Conservation (phyloP, 2,888 invertebrate species). For the Chrysolina americana region DNA sequence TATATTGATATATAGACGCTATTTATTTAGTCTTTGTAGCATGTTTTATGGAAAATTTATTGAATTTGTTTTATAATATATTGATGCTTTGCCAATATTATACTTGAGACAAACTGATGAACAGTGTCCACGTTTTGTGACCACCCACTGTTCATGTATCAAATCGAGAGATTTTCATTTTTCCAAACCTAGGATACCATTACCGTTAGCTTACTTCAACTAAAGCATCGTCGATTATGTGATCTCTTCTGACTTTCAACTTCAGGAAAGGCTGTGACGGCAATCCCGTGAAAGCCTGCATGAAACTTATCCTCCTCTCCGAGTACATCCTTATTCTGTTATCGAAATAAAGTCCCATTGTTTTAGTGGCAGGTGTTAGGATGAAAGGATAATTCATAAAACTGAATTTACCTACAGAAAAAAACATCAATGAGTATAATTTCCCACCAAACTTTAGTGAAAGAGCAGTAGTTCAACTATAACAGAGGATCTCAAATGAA, state of each 20-base stretch:
- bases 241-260: slow-evolving; percentile 85
- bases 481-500: background rate
- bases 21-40: too few relatives aligned
- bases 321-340: slow-evolving; percentile 96
- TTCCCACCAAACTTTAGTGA: too few relatives aligned
- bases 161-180: too few relatives aligned
- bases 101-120: too few relatives aligned
- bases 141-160: too few relatives aligned
- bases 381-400: slow-evolving; percentile 94
- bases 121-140: too few relatives aligned
- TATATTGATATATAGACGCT: too few relatives aligned
- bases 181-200: too few relatives aligned
- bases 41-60: too few relatives aligned
- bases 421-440: slow-evolving; percentile 7
- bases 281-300: slow-evolving; percentile 88
- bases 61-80: too few relatives aligned
- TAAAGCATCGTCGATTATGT: slow-evolving; percentile 92
- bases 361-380: slow-evolving; percentile 92
- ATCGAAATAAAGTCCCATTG: slow-evolving; percentile 92
- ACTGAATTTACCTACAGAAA: slow-evolving; percentile 80
- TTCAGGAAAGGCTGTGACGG: slow-evolving; percentile 88
- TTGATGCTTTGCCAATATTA: too few relatives aligned
- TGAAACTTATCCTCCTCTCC: slow-evolving; percentile 87
- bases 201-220: slow-evolving; percentile 77
- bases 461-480: too few relatives aligned